phyloP scores from a whole-genome alignment of 2,888 invertebrate genomes.

The Ferrisia virgata region DNA sequence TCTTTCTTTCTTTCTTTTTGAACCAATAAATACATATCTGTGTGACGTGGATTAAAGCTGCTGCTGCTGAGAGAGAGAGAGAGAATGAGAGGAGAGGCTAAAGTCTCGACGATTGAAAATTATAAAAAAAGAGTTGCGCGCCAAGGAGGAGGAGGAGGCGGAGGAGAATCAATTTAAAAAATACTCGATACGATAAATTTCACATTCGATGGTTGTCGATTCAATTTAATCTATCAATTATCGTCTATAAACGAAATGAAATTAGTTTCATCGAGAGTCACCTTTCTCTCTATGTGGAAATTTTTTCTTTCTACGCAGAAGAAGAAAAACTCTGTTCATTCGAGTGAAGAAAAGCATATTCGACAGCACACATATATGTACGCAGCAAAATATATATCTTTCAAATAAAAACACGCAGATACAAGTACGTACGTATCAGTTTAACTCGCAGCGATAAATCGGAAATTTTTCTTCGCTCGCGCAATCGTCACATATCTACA shows the following conservation, averaged over 20 bases:
- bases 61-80: no score
- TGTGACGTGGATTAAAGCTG: no score
- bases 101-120: no score
- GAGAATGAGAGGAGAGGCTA: no score
- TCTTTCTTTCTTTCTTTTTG: not conserved
- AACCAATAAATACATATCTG: no score
- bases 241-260: not conserved
- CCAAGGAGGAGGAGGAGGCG: no score
- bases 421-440: not conserved
- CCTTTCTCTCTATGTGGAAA: not conserved
- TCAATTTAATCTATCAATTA: not conserved
- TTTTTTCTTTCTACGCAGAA: not conserved
- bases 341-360: not conserved
- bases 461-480: not conserved
- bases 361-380: no score
- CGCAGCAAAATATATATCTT: no score
- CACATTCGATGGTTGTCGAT: not conserved
- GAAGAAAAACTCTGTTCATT: not conserved
- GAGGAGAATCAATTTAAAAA: not conserved
- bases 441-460: not conserved
- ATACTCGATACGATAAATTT: not conserved
- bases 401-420: no score
- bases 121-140: no score
- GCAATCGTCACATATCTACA: no score
- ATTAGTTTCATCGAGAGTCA: not conserved